A percentile compares a stretch with the other conserved stretches of the same genome.
Evolutionary conservation across 2,888 invertebrate species (phyloP).

Genomic region (Trachelus stipa): DNA sequence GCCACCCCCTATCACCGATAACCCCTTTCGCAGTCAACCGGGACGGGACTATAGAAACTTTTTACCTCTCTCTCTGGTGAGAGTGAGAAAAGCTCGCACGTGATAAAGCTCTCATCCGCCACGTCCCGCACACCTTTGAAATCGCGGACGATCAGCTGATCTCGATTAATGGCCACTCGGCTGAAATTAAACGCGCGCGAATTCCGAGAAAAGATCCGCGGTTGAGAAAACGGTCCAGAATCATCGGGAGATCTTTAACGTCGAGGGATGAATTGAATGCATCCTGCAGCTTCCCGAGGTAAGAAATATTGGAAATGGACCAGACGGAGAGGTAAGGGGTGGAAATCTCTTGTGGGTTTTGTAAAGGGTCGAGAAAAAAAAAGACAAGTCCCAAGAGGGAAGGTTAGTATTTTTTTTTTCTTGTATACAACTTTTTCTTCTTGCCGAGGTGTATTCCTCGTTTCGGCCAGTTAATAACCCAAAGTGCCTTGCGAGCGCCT

Average conservation of each 20-base stretch:
- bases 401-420: background rate
- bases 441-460: background rate
- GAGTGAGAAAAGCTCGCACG: background rate
- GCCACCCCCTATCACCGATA: too few species aligned
- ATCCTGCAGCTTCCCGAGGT: background rate
- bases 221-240: background rate
- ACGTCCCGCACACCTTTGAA: background rate
- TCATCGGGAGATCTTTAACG: background rate
- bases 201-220: background rate
- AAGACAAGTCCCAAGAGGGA: background rate
- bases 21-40: background rate
- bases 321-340: background rate
- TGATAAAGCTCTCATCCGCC: background rate
- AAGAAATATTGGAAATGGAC: background rate
- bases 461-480: background rate
- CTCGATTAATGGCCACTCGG: background rate
- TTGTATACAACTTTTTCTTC: background rate
- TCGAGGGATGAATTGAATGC: background rate
- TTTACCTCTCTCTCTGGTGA: background rate
- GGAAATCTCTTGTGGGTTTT: background rate
- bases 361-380: background rate
- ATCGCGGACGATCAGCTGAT: background rate
- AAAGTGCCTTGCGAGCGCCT: background rate
- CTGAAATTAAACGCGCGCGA: background rate
- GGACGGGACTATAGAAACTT: background rate